These are phyloP conservation scores for Lycopodina hypogea DNA, from an alignment of 37 sponge, comb jelly and placozoan genomes.

Conservation along the genomic window DNA sequence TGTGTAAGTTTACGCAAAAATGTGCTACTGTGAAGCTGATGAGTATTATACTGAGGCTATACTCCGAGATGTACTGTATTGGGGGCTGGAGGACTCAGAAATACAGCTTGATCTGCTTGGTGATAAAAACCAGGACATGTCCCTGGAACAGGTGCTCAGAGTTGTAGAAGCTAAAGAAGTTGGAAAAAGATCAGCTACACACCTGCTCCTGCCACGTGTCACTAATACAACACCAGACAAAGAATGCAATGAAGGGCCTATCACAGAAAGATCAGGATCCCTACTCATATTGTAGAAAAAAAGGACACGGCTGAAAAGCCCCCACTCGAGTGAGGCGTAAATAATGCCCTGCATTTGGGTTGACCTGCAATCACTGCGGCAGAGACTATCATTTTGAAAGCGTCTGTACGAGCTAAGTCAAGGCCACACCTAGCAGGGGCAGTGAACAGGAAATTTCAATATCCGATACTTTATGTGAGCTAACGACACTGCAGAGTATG, in stretches of 20 bases:
- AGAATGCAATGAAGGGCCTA: not conserved
- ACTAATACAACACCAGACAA: conserved; percentile 35
- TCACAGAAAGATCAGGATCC: conserved; percentile 21
- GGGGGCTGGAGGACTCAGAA: conserved; percentile 30
- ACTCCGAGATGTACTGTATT: conserved; percentile 30
- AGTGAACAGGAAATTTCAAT: not conserved
- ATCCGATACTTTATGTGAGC: conserved; percentile 4
- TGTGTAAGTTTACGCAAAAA: conserved; percentile 27
- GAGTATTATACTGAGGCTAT: conserved; percentile 39
- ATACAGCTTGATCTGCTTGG: conserved; percentile 43
- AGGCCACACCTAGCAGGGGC: not conserved
- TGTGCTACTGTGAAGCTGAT: conserved; percentile 27
- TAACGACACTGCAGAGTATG: not conserved
- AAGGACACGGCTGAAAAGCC: conserved; percentile 29
- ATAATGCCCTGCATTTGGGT: conserved; percentile 39
- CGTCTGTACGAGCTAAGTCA: conserved; percentile 14
- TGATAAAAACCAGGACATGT: conserved; percentile 46
- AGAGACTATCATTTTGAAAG: conserved; percentile 24
- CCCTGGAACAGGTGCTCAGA: conserved; percentile 23
- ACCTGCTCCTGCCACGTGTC: conserved; percentile 31
- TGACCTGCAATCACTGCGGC: conserved; percentile 25
- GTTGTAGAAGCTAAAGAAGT: conserved; percentile 38
- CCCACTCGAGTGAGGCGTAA: conserved; percentile 29
- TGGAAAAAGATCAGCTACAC: conserved; percentile 33
- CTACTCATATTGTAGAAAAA: conserved; percentile 35